Base-by-base conservation (phyloP, 1,140 invertebrate genomes). In the Saccostrea glomerata region DNA sequence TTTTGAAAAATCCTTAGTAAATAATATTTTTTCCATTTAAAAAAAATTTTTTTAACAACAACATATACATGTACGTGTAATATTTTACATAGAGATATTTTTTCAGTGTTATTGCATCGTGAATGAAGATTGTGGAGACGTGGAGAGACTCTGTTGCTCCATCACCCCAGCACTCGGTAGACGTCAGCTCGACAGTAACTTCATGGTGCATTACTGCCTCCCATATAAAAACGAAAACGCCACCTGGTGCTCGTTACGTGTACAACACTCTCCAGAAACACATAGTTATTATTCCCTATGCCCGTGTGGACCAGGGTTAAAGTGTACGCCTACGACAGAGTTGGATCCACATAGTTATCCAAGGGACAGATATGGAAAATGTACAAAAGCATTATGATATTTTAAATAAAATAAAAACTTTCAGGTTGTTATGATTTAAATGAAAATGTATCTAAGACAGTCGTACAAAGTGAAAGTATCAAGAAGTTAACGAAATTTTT, bases 141-240 rank as follows among this genome's bases (percentile, higher is more conserved):
- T 58, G 0, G 58, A 85, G 17, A 54, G 23, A 40, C 54, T 91
- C 3, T 93, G 92, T 60, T 93, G 92, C 73, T 93, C 92, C 6
- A 90, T 91, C 66, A 93, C 92, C 12, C 89, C 92, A 9, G 89
- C 90, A 20, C 70, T 92, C 0, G 92, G 92, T 0, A 90, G 84
- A 58, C 84, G 92, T 13, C 83, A 89, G 47, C 23, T 90, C 12
- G 87, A 89, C 47, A 89, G 88, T 77, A 89, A 92, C 63, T 89
- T 90, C 17, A 91, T 84, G 5, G 92, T 93, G 2, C 91, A 93
- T 55, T 93, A 92, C 83, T 93, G 92, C 84, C 90, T 93, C 30
- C 92, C 92, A 17, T 93, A 92, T 86, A 92, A 92, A 73, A 88
- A 87, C 20, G 87, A 89, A 63, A 88, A 90, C 87, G 92, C 92